Percentiles rank a stretch among this genome's conserved stretches.
phyloP scores from a whole-genome alignment of 2,888 invertebrate genomes.

The Empis stercorea region DNA sequence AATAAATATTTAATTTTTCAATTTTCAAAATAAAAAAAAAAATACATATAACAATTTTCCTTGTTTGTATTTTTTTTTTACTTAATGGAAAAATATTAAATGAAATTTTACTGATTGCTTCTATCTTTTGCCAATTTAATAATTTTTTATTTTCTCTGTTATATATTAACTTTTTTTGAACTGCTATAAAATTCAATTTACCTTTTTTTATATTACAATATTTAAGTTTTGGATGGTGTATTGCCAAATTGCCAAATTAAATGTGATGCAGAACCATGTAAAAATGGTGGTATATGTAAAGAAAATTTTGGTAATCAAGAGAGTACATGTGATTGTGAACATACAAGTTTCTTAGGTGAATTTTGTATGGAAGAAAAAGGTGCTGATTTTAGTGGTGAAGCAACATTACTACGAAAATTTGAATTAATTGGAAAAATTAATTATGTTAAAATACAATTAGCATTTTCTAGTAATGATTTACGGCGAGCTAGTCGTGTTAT shows the following conservation, averaged over 20 bases:
- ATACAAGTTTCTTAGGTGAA: conserved; percentile 82
- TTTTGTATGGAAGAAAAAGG: conserved; percentile 81
- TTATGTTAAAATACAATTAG: conserved; percentile 70
- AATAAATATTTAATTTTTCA: background rate
- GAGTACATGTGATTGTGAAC: conserved; percentile 76
- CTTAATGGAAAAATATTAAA: too few species aligned
- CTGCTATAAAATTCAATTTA: too few species aligned
- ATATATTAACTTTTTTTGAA: too few species aligned
- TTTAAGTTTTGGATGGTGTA: conserved; percentile 55
- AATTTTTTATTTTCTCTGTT: too few species aligned
- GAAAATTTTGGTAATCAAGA: conserved; percentile 79
- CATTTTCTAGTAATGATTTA: conserved; percentile 72
- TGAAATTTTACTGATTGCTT: too few species aligned
- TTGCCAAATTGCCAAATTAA: conserved; percentile 76
- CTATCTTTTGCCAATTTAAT: too few species aligned
- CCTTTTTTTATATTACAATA: too few species aligned
- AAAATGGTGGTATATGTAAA: conserved; percentile 74
- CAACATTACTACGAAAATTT: conserved; percentile 67
- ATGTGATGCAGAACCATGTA: conserved; percentile 77
- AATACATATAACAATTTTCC: too few species aligned
- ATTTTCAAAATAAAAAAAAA: background rate
- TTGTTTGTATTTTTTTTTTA: too few species aligned
- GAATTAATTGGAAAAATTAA: conserved; percentile 55
- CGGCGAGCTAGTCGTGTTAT: conserved; percentile 67
- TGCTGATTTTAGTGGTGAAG: conserved; percentile 79